A percentile compares a stretch with the other conserved stretches of the same genome.
These are phyloP conservation scores for Timema cristinae DNA, from an alignment of 2,888 invertebrate genomes.

Conservation along the genomic window DNA sequence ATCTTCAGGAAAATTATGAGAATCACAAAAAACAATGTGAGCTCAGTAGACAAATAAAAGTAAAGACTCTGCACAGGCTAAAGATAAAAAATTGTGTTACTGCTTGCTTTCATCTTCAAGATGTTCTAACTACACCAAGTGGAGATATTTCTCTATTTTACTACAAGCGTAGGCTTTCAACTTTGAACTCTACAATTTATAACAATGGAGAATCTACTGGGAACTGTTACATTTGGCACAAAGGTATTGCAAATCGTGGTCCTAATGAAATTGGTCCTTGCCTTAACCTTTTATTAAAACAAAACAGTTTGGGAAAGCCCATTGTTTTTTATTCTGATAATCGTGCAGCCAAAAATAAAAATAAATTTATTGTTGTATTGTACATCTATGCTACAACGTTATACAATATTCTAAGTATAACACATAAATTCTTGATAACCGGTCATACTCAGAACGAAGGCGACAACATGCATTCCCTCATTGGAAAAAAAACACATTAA, in stretches of 20 bases:
- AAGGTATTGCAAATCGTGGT: slow-evolving; percentile 12
- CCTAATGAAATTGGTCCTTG: slow-evolving; percentile 17
- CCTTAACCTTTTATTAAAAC: slow-evolving; percentile 8
- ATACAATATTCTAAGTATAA: neutral
- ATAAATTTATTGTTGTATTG: neutral
- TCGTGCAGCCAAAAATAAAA: neutral
- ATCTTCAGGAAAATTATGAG: slow-evolving; percentile 14
- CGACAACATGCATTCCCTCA: neutral
- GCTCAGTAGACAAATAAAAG: slow-evolving; percentile 16
- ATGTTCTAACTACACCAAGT: slow-evolving; percentile 5
- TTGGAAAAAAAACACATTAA: neutral
- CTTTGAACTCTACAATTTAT: slow-evolving; percentile 12
- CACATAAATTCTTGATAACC: neutral
- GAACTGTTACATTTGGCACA: slow-evolving; percentile 16
- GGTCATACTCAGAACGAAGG: neutral
- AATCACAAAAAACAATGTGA: slow-evolving; percentile 19
- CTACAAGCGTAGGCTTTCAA: slow-evolving; percentile 20
- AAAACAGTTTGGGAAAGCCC: slow-evolving; percentile 17
- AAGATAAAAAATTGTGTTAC: slow-evolving; percentile 13
- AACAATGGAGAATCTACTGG: slow-evolving; percentile 7
- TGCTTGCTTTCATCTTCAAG: slow-evolving; percentile 16
- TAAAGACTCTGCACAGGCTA: neutral
- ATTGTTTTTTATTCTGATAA: slow-evolving; percentile 6
- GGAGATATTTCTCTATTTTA: slow-evolving; percentile 14
- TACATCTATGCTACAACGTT: neutral